These are phyloP conservation scores for Antedon bifida DNA, from an alignment of 35 echinoderm and acorn worm genomes.

Conservation along the genomic window DNA sequence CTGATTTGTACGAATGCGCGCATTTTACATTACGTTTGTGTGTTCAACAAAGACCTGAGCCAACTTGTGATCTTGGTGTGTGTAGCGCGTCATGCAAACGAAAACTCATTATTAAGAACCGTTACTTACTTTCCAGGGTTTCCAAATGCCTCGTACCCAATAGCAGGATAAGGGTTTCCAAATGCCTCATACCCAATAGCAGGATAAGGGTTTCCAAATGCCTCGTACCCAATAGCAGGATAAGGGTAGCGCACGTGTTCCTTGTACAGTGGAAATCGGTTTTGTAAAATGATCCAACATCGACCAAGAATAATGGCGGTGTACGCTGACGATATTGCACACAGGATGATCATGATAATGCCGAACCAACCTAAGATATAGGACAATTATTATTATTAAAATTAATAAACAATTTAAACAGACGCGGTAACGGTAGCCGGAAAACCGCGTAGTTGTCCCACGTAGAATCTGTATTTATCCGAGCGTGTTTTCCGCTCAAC, in stretches of 20 bases:
- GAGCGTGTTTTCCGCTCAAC: too few species aligned
- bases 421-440: too few species aligned
- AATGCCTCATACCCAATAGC: slow-evolving; percentile 73
- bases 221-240: slow-evolving; percentile 73
- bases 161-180: slow-evolving; percentile 71
- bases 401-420: too few species aligned
- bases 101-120: too few species aligned
- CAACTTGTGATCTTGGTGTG: too few species aligned
- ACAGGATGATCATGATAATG: slow-evolving; percentile 30
- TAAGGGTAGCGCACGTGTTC: slow-evolving; percentile 64
- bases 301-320: slow-evolving; percentile 62
- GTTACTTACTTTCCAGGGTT: slow-evolving; percentile 20
- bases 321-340: slow-evolving; percentile 39
- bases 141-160: slow-evolving; percentile 57
- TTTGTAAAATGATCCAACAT: slow-evolving; percentile 73
- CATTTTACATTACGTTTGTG: too few species aligned
- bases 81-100: too few species aligned
- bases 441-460: too few species aligned
- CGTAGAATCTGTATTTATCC: too few species aligned
- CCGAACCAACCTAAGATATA: slow-evolving; percentile 59
- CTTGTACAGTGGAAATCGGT: slow-evolving; percentile 52
- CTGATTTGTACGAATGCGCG: too few species aligned
- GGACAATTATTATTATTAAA: background rate
- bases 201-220: slow-evolving; percentile 61
- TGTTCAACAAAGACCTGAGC: too few species aligned